Conservation (phyloP, 2,888 invertebrate genomes). For the Clistopyga incitator region DNA sequence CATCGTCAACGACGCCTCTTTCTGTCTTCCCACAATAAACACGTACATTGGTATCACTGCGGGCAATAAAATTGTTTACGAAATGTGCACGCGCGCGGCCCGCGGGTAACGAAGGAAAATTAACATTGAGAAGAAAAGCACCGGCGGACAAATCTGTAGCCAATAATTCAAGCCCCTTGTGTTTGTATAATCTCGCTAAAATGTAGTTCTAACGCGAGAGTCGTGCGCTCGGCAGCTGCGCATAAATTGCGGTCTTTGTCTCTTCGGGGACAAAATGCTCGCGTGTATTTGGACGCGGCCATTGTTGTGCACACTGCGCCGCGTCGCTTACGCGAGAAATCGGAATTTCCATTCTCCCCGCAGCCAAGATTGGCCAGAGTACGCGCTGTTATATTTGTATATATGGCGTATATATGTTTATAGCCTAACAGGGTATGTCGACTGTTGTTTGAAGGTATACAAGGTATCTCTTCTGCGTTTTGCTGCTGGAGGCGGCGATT, state of each 20-base stretch:
- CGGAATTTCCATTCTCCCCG: constrained; percentile 63
- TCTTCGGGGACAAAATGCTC: constrained; percentile 6
- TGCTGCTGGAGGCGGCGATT: constrained; percentile 9
- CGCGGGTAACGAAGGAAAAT: neutral
- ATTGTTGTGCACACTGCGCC: constrained; percentile 31
- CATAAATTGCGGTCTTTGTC: constrained; percentile 54
- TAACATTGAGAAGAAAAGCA: neutral
- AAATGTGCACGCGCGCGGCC: neutral
- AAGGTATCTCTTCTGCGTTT: neutral
- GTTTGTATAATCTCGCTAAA: neutral
- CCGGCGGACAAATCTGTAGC: neutral
- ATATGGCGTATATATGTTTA: constrained; percentile 1
- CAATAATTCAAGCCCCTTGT: neutral
- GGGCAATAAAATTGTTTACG: constrained; percentile 13
- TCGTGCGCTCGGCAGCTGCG: constrained; percentile 50
- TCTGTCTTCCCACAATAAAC: neutral
- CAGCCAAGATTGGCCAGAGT: constrained; percentile 50
- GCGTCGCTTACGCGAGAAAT: constrained; percentile 52
- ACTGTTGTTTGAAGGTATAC: constrained; percentile 12
- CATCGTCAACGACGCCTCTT: constrained; percentile 7
- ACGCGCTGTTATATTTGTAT: constrained; percentile 37
- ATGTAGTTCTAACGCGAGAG: constrained; percentile 16
- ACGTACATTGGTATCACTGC: neutral
- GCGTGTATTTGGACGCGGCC: neutral
- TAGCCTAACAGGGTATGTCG: neutral